Evolutionary conservation across 2,888 invertebrate species (phyloP).

Genomic region (Folsomia manolachei): DNA sequence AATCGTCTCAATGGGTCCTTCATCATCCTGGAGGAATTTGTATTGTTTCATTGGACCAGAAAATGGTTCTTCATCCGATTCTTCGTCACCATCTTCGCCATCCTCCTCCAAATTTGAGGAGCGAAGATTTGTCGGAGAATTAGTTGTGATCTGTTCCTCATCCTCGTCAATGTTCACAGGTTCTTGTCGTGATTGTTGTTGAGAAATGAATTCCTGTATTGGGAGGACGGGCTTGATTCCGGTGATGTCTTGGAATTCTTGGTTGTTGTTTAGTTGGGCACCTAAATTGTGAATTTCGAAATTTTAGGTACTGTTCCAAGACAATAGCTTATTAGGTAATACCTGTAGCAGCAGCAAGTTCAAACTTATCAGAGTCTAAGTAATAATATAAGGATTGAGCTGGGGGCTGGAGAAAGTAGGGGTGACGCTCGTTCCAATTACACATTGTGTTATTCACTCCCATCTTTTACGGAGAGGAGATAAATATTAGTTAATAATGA

Average conservation of each 20-base stretch:
- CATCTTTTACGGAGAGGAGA: too few species aligned
- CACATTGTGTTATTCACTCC: conserved; percentile 46
- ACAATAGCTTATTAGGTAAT: too few species aligned
- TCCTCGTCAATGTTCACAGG: not conserved
- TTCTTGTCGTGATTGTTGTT: conserved; percentile 9
- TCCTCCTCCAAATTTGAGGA: not conserved
- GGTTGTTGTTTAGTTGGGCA: conserved; percentile 36
- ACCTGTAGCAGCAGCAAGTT: conserved; percentile 45
- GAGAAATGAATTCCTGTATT: not conserved
- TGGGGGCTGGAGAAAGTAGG: conserved; percentile 37
- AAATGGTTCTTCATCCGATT: conserved; percentile 16
- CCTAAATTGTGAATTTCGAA: conserved; percentile 26
- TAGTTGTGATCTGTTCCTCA: conserved; percentile 11
- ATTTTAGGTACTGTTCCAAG: too few species aligned
- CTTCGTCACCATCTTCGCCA: conserved; percentile 20
- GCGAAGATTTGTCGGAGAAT: conserved; percentile 16
- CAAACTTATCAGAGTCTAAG: conserved; percentile 37
- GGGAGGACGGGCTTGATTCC: conserved; percentile 12
- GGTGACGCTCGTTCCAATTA: conserved; percentile 37
- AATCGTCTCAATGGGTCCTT: conserved; percentile 32
- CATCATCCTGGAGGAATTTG: conserved; percentile 28
- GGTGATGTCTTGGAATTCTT: conserved; percentile 31
- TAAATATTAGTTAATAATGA: conserved; percentile 14
- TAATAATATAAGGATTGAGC: conserved; percentile 40
- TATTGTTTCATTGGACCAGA: conserved; percentile 25